Evolutionary conservation across 2,113 vertebrate species (phyloP).

Genomic region (Pseudorhombus dupliciocellatus): DNA sequence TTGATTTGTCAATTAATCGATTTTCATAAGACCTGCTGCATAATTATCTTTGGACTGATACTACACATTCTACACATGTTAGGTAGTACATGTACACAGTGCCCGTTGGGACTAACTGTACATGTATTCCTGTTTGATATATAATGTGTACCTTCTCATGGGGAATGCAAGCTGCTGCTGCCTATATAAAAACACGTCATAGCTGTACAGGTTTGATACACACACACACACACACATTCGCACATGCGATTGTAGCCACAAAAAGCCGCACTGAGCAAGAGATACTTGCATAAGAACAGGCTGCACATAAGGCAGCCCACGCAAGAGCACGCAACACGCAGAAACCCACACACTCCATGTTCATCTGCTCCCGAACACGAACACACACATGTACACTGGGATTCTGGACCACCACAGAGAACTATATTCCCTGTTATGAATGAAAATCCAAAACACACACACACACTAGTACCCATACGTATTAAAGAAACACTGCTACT

Average conservation of each 20-base stretch:
- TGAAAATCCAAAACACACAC: slow-evolving; percentile 7
- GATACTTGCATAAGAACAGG: slow-evolving; percentile 49
- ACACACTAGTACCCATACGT: not conserved
- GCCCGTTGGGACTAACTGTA: not conserved
- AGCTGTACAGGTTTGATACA: not conserved
- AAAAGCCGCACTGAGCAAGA: slow-evolving; percentile 21
- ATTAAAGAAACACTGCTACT: slow-evolving; percentile 3
- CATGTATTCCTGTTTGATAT: not conserved
- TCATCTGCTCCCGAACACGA: slow-evolving; percentile 25
- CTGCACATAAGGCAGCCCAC: slow-evolving; percentile 56
- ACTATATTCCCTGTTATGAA: slow-evolving; percentile 16
- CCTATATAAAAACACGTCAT: not conserved
- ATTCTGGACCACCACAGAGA: slow-evolving; percentile 8
- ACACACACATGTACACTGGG: not conserved
- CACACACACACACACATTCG: not conserved
- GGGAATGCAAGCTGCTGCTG: not conserved
- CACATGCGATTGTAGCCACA: not conserved
- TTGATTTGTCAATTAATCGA: too few species aligned
- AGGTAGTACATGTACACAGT: not conserved
- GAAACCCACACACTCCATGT: slow-evolving; percentile 47
- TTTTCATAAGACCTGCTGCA: not conserved
- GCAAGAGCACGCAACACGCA: slow-evolving; percentile 47
- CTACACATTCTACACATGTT: not conserved
- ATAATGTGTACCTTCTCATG: not conserved
- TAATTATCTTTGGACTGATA: not conserved